Percentiles rank a stretch among this genome's conserved stretches.
Evolutionary conservation across 2,888 invertebrate species (phyloP).

Genomic region (Scrobipalpa atriplicella): DNA sequence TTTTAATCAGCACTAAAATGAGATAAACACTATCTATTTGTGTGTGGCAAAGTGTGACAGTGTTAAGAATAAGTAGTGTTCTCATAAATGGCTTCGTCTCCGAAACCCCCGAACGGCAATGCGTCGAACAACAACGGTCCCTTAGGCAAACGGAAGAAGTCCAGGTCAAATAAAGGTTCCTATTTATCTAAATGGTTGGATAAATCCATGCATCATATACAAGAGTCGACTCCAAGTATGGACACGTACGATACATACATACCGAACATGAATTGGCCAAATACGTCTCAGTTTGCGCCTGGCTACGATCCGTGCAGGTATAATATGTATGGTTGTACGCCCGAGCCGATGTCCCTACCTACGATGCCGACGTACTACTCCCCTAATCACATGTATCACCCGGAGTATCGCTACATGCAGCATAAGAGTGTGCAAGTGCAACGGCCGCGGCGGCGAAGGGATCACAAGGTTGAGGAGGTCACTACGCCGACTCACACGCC

Average conservation of each 20-base stretch:
- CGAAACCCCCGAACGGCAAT: conserved; percentile 73
- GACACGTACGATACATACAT: conserved; percentile 67
- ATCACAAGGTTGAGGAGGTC: conserved; percentile 62
- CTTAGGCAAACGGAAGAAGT: conserved; percentile 78
- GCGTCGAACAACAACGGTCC: conserved; percentile 65
- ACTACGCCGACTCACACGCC: conserved; percentile 46
- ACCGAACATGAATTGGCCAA: conserved; percentile 61
- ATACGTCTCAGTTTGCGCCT: conserved; percentile 66
- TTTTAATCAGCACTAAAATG: conserved; percentile 20
- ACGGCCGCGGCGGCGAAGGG: conserved; percentile 63
- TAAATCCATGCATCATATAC: conserved; percentile 73
- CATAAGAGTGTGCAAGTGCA: conserved; percentile 68
- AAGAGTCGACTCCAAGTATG: conserved; percentile 66
- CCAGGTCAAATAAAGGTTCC: conserved; percentile 67
- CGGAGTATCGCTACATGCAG: conserved; percentile 65
- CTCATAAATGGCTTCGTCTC: conserved; percentile 68
- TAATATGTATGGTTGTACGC: conserved; percentile 76
- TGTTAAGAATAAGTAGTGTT: conserved; percentile 15
- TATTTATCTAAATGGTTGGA: conserved; percentile 80
- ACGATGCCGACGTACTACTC: conserved; percentile 82
- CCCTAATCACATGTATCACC: conserved; percentile 56
- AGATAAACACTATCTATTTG: conserved; percentile 25
- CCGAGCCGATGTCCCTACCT: conserved; percentile 86
- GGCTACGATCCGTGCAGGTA: conserved; percentile 77
- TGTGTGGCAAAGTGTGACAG: conserved; percentile 24